These are phyloP conservation scores for Glyphotaelius pellucidus DNA, from an alignment of 2,888 invertebrate species.

Conservation along the genomic window DNA sequence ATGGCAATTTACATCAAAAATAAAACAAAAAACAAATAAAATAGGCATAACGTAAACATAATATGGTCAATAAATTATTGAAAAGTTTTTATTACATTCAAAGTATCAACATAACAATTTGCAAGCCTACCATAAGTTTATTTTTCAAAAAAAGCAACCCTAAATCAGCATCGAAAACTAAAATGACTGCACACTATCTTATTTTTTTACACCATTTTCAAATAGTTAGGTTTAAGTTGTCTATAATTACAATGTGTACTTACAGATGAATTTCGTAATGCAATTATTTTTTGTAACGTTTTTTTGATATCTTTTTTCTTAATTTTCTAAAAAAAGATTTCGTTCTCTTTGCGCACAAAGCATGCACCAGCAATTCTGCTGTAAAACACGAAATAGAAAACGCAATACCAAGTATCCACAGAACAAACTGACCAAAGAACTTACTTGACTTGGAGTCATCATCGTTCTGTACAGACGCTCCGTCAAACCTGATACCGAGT, in stretches of 20 bases:
- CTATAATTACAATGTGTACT: neutral
- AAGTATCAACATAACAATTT: neutral
- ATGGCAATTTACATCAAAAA: neutral
- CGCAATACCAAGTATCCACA: constrained; percentile 10
- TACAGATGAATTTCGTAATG: neutral
- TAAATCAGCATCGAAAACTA: neutral
- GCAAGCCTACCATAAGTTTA: neutral
- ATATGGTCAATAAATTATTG: neutral
- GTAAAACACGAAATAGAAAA: constrained; percentile 7
- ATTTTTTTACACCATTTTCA: neutral
- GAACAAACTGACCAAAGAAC: neutral
- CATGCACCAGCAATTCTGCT: neutral
- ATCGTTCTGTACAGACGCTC: neutral
- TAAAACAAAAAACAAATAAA: neutral
- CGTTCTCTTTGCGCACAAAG: neutral
- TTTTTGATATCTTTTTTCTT: neutral
- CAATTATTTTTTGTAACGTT: neutral
- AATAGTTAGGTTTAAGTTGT: neutral
- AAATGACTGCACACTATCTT: neutral
- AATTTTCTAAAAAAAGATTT: neutral
- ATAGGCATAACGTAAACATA: neutral
- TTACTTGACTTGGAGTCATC: neutral
- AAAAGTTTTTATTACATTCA: neutral
- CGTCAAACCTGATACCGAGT: neutral
- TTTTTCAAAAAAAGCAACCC: neutral